Conservation (phyloP, 2,113 vertebrate genomes). For the Istiophorus platypterus region DNA sequence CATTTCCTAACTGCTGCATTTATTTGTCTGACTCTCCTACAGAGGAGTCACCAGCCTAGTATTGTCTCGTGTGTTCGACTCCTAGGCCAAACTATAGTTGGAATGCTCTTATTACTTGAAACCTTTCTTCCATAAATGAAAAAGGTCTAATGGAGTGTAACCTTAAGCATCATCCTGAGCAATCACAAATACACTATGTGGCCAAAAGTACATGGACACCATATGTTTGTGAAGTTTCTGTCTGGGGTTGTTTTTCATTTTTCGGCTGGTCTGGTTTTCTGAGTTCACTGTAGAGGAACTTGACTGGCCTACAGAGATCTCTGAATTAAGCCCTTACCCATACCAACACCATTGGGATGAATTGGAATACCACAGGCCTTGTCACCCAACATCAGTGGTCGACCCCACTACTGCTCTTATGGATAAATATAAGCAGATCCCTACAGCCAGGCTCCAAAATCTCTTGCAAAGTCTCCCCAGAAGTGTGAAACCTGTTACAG, state of each 20-base stretch:
- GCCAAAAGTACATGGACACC: not conserved
- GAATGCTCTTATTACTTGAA: not conserved
- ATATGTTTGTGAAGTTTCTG: too few relatives aligned
- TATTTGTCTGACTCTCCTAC: conserved; percentile 42
- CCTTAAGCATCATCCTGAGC: not conserved
- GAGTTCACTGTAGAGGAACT: not conserved
- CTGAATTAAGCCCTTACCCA: not conserved
- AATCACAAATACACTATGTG: not conserved
- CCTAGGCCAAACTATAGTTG: not conserved
- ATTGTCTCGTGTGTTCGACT: conserved; percentile 25
- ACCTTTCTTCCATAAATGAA: not conserved
- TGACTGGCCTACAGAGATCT: not conserved
- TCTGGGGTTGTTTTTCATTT: not conserved
- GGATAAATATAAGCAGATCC: not conserved
- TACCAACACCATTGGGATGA: not conserved
- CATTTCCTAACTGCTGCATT: conserved; percentile 68
- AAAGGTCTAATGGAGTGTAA: not conserved
- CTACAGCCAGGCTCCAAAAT: not conserved
- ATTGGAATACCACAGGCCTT: not conserved
- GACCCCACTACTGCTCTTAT: not conserved
- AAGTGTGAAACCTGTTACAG: not conserved
- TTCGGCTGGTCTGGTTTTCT: not conserved
- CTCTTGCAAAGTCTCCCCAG: not conserved
- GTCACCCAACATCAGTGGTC: not conserved
- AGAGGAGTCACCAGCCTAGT: conserved; percentile 32